Evolutionary conservation across 2,888 invertebrate species (phyloP).

Genomic region (Thereva unica): DNA sequence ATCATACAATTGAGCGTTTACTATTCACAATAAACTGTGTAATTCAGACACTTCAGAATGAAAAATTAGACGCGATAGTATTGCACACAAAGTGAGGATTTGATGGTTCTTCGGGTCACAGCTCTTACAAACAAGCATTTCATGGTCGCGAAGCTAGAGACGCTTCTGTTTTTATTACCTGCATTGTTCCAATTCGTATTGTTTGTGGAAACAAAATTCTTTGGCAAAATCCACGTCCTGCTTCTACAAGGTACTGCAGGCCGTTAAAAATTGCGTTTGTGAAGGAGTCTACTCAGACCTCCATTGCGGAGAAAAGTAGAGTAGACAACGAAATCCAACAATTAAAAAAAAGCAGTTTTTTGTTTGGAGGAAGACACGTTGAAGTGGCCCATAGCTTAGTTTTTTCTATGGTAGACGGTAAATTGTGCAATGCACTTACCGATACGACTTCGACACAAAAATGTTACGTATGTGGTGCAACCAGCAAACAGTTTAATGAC

Average conservation of each 20-base stretch:
- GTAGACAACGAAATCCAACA: not conserved
- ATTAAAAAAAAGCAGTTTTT: not conserved
- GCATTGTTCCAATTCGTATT: slow-evolving; percentile 47
- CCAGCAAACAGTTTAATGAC: not conserved
- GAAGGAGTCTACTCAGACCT: slow-evolving; percentile 45
- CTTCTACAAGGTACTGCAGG: slow-evolving; percentile 47
- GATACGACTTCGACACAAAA: slow-evolving; percentile 6
- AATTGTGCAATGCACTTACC: not conserved
- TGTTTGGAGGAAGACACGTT: not conserved
- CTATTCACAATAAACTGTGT: slow-evolving; percentile 39
- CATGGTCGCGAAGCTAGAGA: slow-evolving; percentile 44
- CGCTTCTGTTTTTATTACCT: slow-evolving; percentile 46
- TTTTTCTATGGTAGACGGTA: slow-evolving; percentile 3
- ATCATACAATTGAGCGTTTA: slow-evolving; percentile 43
- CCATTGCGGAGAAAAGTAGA: not conserved
- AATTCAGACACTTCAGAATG: slow-evolving; percentile 33
- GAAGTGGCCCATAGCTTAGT: not conserved
- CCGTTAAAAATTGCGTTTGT: slow-evolving; percentile 47
- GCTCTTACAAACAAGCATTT: slow-evolving; percentile 45
- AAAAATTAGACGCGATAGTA: slow-evolving; percentile 35
- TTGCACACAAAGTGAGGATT: slow-evolving; percentile 33
- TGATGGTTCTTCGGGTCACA: slow-evolving; percentile 44
- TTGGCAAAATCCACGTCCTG: slow-evolving; percentile 48
- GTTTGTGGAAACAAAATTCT: slow-evolving; percentile 43
- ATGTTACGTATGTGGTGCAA: slow-evolving; percentile 6